A percentile compares a stretch with the other conserved stretches of the same genome.
phyloP scores from a whole-genome alignment of 2,113 vertebrate species.

The Corythornis cristatus region DNA sequence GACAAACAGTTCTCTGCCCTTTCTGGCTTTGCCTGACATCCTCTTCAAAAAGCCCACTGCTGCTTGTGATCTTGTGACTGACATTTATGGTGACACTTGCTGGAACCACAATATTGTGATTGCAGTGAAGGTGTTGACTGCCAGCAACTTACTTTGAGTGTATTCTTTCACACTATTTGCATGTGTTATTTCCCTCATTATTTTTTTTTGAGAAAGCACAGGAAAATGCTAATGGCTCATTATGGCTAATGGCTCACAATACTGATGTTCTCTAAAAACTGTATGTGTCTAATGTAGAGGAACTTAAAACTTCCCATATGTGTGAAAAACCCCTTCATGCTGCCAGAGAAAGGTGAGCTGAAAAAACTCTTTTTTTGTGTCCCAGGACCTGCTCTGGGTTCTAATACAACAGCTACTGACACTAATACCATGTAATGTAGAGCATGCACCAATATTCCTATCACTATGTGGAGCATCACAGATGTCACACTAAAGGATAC shows the following conservation, averaged over 20 bases:
- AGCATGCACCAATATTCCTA: background rate
- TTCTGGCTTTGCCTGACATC: background rate
- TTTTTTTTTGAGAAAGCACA: background rate
- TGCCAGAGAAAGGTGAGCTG: background rate
- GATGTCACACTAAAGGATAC: background rate
- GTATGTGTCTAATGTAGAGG: background rate
- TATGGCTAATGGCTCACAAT: background rate
- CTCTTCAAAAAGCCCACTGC: background rate
- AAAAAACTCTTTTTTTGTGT: background rate
- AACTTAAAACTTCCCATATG: background rate
- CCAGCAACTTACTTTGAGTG: background rate
- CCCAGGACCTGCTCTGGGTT: background rate
- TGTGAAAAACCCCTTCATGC: background rate
- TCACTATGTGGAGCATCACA: background rate
- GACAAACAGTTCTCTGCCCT: background rate
- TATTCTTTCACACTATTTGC: background rate
- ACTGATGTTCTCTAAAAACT: background rate
- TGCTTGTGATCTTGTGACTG: background rate
- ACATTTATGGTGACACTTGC: background rate
- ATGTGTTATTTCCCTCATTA: background rate
- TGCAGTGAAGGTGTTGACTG: background rate
- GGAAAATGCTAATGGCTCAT: background rate
- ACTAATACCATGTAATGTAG: background rate
- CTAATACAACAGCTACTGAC: background rate
- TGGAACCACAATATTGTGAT: background rate